Conservation (phyloP, 1,140 invertebrate species). For the Phymorhynchus buccinoides region DNA sequence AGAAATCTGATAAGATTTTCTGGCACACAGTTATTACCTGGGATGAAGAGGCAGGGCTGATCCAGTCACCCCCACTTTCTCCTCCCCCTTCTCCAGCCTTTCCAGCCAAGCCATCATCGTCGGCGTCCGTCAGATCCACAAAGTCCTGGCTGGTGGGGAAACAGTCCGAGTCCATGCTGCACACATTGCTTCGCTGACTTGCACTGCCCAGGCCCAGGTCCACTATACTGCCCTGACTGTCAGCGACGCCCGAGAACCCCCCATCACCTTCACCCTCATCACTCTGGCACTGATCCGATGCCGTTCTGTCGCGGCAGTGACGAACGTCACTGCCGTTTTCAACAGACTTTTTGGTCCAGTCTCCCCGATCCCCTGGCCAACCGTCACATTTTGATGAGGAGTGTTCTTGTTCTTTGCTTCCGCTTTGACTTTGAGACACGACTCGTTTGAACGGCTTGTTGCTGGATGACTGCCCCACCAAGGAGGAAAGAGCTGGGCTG, state of each 20-base stretch:
- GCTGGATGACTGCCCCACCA: neutral
- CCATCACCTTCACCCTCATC: neutral
- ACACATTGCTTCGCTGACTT: constrained; percentile 26
- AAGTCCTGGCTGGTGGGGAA: constrained; percentile 29
- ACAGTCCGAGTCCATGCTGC: constrained; percentile 32
- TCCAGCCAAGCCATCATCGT: neutral
- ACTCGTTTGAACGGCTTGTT: constrained; percentile 9
- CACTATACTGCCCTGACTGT: neutral
- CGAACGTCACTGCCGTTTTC: neutral
- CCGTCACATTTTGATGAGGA: neutral
- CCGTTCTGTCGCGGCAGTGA: too few species aligned
- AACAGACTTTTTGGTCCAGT: neutral
- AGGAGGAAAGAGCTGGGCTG: neutral
- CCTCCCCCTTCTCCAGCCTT: neutral
- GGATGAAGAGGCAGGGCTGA: neutral
- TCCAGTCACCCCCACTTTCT: neutral
- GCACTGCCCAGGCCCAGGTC: neutral
- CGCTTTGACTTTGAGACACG: neutral
- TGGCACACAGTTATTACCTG: too few species aligned
- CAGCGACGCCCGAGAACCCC: neutral
- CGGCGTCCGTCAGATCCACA: constrained; percentile 36
- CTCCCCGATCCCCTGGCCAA: neutral
- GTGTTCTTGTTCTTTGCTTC: neutral
- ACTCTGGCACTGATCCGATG: neutral
- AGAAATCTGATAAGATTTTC: too few species aligned